phyloP scores from a whole-genome alignment of 2,797 vertebrate species.

The Microctenopoma lineatum region DNA sequence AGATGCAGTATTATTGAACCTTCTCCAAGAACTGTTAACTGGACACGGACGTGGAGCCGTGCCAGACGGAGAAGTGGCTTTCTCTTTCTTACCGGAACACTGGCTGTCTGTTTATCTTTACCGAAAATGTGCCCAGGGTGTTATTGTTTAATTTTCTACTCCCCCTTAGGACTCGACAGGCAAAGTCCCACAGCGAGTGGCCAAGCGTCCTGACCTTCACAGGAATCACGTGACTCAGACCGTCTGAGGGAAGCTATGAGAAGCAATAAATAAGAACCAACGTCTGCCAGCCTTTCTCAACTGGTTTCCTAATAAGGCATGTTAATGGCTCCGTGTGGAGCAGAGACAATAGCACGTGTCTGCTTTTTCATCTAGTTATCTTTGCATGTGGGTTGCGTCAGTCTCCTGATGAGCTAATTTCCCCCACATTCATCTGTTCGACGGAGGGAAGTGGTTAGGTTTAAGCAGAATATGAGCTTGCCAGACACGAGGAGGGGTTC shows the following conservation, averaged over 20 bases:
- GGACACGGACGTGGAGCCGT: background rate
- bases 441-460: slow-evolving; percentile 11
- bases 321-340: slow-evolving; percentile 24
- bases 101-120: slow-evolving; percentile 23
- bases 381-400: slow-evolving; percentile 68
- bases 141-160: slow-evolving; percentile 56
- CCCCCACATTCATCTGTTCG: slow-evolving; percentile 31
- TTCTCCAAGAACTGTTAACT: slow-evolving; percentile 1
- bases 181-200: slow-evolving; percentile 16
- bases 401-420: slow-evolving; percentile 76
- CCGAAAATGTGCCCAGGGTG: slow-evolving; percentile 34
- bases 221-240: slow-evolving; percentile 63
- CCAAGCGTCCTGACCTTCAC: slow-evolving; percentile 33
- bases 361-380: slow-evolving; percentile 53
- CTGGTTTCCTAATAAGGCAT: slow-evolving; percentile 79
- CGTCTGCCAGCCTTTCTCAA: slow-evolving; percentile 49
- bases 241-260: slow-evolving; percentile 34
- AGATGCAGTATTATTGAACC: background rate
- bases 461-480: background rate
- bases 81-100: slow-evolving; percentile 33
- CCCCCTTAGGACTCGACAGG: background rate
- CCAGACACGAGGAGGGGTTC: slow-evolving; percentile 33
- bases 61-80: slow-evolving; percentile 10
- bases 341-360: slow-evolving; percentile 57
- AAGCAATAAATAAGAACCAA: slow-evolving; percentile 36